Conservation (phyloP, 2,797 vertebrate species). For the Pangasius macronema region DNA sequence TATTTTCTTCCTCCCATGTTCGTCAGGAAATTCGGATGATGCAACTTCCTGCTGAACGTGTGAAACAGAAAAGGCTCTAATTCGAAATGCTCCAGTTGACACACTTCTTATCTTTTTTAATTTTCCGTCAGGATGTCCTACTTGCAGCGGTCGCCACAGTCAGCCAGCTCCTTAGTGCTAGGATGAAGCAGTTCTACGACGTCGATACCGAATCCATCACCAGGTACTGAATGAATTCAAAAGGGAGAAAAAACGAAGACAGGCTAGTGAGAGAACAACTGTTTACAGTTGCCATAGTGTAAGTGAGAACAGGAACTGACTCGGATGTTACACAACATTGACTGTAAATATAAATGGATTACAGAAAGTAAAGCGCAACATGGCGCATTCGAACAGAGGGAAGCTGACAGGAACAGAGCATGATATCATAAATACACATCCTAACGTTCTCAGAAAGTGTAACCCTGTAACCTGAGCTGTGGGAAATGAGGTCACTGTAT, state of each 20-base stretch:
- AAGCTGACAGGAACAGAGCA: neutral
- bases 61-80: neutral
- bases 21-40: neutral
- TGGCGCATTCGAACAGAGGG: neutral
- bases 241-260: no score
- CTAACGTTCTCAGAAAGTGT: neutral
- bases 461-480: neutral
- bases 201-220: neutral
- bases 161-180: constrained; percentile 65
- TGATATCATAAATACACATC: neutral
- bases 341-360: neutral
- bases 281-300: neutral
- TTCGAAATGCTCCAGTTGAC: neutral
- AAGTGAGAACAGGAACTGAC: neutral
- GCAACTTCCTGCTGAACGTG: neutral
- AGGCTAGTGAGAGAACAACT: no score
- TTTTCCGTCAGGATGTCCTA: constrained; percentile 50
- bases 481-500: neutral
- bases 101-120: neutral
- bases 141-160: constrained; percentile 62
- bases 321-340: neutral
- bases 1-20: neutral
- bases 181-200: neutral
- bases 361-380: neutral
- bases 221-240: neutral